Conservation (phyloP, 2,888 invertebrate species). For the Lampropteryx suffumata region DNA sequence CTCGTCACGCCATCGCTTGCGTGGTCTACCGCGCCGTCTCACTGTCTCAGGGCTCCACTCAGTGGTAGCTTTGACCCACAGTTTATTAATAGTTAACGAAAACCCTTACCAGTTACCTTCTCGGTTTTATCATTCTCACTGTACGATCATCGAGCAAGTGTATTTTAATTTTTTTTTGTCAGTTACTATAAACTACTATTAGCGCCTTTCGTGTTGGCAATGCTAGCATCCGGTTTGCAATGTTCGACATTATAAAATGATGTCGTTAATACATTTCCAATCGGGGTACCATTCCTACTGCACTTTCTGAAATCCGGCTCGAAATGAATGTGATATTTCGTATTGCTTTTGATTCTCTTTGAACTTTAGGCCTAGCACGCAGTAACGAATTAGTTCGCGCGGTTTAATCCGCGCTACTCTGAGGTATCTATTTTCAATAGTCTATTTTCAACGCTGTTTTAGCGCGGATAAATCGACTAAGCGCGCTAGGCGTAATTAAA, state of each 20-base stretch:
- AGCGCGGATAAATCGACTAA: too few relatives aligned
- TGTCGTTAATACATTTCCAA: constrained; percentile 24
- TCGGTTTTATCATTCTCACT: background rate
- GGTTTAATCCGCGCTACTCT: too few relatives aligned
- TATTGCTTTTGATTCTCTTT: too few relatives aligned
- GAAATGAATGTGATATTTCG: constrained; percentile 2
- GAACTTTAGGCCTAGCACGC: too few relatives aligned
- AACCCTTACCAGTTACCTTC: background rate
- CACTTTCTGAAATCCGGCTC: constrained; percentile 9
- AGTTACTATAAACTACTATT: constrained; percentile 40
- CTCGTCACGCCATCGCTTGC: too few relatives aligned
- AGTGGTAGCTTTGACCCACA: too few relatives aligned
- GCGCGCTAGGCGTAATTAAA: too few relatives aligned
- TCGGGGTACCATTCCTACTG: constrained; percentile 5
- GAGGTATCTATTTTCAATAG: too few relatives aligned
- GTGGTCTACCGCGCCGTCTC: too few relatives aligned
- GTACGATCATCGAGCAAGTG: constrained; percentile 9
- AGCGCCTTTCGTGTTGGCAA: constrained; percentile 29
- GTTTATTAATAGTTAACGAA: background rate
- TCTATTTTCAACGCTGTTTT: too few relatives aligned
- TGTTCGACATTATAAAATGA: constrained; percentile 36
- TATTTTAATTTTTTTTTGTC: constrained; percentile 34
- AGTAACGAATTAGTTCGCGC: too few relatives aligned
- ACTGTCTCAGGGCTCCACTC: too few relatives aligned
- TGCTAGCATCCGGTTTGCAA: constrained; percentile 33